A percentile compares a stretch with the other conserved stretches of the same genome.
Conservation (phyloP, 2,113 vertebrate genomes). For the Dermatemys mawii region DNA sequence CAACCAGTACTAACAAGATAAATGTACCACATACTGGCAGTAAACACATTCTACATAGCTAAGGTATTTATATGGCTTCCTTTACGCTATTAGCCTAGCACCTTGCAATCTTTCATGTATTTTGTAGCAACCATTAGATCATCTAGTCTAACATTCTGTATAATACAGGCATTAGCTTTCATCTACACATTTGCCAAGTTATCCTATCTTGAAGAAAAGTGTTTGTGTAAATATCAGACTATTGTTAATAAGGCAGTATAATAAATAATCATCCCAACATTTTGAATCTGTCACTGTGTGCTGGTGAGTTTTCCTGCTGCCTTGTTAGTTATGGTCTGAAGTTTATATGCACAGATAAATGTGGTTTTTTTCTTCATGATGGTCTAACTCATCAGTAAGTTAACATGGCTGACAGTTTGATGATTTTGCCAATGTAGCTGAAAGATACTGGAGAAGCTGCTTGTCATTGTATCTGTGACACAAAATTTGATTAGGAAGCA, state of each 20-base stretch:
- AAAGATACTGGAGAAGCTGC: not conserved
- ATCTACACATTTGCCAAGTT: rapidly evolving
- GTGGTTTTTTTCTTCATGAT: not conserved
- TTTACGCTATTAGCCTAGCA: not conserved
- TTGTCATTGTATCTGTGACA: not conserved
- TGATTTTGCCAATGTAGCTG: not conserved
- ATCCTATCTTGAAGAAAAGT: not conserved
- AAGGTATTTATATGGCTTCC: not conserved
- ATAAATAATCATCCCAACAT: not conserved
- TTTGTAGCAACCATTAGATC: not conserved
- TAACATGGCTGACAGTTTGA: not conserved
- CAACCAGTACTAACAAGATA: not conserved
- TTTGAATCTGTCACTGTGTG: not conserved
- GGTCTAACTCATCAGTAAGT: not conserved
- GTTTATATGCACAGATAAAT: not conserved
- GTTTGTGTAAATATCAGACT: not conserved
- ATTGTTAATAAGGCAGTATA: not conserved
- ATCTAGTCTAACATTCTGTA: not conserved
- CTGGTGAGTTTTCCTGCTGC: not conserved
- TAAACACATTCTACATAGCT: not conserved
- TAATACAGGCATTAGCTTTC: not conserved
- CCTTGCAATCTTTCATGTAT: not conserved
- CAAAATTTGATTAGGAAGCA: not conserved
- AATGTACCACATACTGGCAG: not conserved
- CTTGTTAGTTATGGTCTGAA: not conserved